Evolutionary conservation across 2,888 invertebrate species (phyloP), one percentile per base, ranked within the genome.

Genomic region (Scotopteryx bipunctaria): DNA sequence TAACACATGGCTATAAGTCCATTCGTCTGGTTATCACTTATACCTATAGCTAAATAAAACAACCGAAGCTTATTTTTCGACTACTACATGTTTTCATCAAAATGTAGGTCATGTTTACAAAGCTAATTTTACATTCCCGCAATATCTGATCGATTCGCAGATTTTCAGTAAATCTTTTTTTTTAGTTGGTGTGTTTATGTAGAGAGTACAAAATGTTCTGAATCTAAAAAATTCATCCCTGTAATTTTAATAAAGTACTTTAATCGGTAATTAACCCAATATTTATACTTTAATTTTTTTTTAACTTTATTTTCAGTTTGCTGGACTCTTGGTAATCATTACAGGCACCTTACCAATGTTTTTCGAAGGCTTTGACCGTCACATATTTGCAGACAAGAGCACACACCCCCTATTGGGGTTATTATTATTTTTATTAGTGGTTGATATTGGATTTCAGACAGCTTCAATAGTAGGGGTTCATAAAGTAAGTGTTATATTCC

Each of bases 381-480:
- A 42, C 9, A 9, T 52, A 6, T 46, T 52, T n/a, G 16, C 25
- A 6, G 19, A 33, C 17, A 21, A 31, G 2, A 29, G 43, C 3
- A 43, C 43, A 21, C 25, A 47, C 11, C 21, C 53, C 6, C 8
- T 47, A 21, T 29, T 54, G 2, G 38, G 37, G 11, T 29, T 37
- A 0, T 5, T 54, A 29, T 5, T 31, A 11, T 2, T 44, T 2
- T 3, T 48, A 9, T 31, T 44, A 4, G 11, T 40, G 2, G 27
- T 35, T 1, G 53, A 54, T 11, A 33, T 48, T 16, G 38, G 43
- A 6, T 54, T 54, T 17, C 53, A 54, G 31, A 21, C 40, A 9
- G 25, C 48, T 17, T 54, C 53, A 2, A 44, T 48, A 11, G 17
- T 54, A 17, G 53, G 53, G 3, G 40, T 54, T 37, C 48, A 48